phyloP scores from a whole-genome alignment of 2,113 vertebrate genomes.

The Nothocercus julius region DNA sequence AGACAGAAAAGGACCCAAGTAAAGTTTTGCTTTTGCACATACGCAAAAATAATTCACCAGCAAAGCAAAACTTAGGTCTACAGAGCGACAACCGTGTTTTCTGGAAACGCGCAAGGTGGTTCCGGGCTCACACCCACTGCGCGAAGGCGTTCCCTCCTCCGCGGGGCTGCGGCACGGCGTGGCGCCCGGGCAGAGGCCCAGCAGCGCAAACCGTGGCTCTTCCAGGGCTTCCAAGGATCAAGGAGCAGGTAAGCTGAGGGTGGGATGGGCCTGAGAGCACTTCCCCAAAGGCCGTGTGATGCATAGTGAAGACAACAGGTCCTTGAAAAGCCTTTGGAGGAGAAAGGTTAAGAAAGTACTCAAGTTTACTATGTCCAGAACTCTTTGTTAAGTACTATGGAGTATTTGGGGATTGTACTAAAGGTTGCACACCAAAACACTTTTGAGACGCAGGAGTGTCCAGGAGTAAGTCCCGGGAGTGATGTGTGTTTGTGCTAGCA shows the following conservation, averaged over 20 bases:
- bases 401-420: neutral
- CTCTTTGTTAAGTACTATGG: neutral
- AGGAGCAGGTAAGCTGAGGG: neutral
- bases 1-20: rapidly evolving
- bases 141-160: neutral
- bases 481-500: neutral
- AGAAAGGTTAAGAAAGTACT: neutral
- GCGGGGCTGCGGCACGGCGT: neutral
- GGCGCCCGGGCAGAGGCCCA: rapidly evolving
- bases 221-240: neutral
- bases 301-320: neutral
- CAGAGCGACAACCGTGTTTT: neutral
- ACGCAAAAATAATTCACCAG: rapidly evolving
- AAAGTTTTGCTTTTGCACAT: neutral
- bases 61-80: rapidly evolving
- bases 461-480: neutral
- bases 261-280: rapidly evolving
- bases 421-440: neutral
- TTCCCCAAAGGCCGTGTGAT: neutral
- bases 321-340: neutral
- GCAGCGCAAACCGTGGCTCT: rapidly evolving
- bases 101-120: rapidly evolving
- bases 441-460: rapidly evolving
- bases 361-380: neutral
- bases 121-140: rapidly evolving